A percentile compares a stretch with the other conserved stretches of the same genome.
phyloP scores from a whole-genome alignment of 92 coral and sea anemone genomes.

The Meandrina meandrites region DNA sequence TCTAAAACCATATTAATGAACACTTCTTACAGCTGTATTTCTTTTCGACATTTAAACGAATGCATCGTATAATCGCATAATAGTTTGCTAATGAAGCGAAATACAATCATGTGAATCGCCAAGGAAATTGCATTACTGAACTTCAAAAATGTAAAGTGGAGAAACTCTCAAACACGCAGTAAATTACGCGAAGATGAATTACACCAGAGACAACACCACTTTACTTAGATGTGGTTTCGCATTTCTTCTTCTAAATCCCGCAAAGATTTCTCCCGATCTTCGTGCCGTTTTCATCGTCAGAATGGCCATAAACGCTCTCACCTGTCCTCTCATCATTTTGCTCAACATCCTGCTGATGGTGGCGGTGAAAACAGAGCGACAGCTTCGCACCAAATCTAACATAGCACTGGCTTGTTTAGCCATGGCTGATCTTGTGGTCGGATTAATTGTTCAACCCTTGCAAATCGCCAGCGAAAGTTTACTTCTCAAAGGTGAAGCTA shows the following conservation, averaged over 20 bases:
- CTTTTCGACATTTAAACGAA: no score
- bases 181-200: not conserved
- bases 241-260: not conserved
- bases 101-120: no score
- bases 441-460: not conserved
- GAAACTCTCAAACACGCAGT: no score
- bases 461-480: not conserved
- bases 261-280: not conserved
- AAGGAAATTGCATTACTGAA: no score
- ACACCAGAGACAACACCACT: not conserved
- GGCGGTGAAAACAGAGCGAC: not conserved
- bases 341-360: not conserved
- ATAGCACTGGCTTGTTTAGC: not conserved
- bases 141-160: no score
- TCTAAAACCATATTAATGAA: no score
- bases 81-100: no score
- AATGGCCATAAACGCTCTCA: not conserved
- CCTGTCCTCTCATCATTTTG: not conserved
- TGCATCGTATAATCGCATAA: no score
- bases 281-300: not conserved
- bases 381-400: not conserved
- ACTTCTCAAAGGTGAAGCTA: not conserved
- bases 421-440: not conserved
- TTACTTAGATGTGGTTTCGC: not conserved
- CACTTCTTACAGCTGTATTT: no score